phyloP scores from a whole-genome alignment of 2,113 vertebrate species.

The Platichthys stellatus region DNA sequence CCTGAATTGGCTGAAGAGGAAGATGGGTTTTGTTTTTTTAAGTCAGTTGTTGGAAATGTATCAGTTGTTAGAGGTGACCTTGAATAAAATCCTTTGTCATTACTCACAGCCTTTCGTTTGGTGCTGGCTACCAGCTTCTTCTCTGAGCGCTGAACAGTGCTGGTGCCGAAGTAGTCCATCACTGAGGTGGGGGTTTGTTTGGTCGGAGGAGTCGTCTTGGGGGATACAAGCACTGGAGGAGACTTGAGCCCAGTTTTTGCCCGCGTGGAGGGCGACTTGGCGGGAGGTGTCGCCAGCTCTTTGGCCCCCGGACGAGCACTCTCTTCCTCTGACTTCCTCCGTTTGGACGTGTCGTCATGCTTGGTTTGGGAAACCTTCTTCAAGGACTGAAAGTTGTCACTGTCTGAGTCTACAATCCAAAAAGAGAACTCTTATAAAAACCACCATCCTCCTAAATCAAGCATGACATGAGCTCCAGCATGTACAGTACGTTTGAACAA shows the following conservation, averaged over 20 bases:
- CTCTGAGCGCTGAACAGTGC: constrained; percentile 86
- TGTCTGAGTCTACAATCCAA: constrained; percentile 88
- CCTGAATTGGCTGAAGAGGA: constrained; percentile 80
- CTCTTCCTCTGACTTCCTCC: constrained; percentile 27
- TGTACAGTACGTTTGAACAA: neutral
- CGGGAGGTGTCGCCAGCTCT: constrained; percentile 50
- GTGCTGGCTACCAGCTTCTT: constrained; percentile 93
- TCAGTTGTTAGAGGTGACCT: neutral
- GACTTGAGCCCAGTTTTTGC: constrained; percentile 73
- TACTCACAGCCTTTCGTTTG: constrained; percentile 91
- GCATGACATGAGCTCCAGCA: neutral
- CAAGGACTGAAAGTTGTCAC: constrained; percentile 84
- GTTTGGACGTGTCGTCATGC: constrained; percentile 78
- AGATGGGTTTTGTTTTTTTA: constrained; percentile 2
- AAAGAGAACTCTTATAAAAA: neutral
- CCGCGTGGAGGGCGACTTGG: constrained; percentile 28
- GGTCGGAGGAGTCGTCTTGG: constrained; percentile 81
- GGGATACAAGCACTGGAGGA: constrained; percentile 65
- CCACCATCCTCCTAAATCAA: neutral
- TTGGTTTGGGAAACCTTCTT: constrained; percentile 82
- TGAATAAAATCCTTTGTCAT: neutral
- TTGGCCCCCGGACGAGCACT: constrained; percentile 22
- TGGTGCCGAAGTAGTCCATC: constrained; percentile 89
- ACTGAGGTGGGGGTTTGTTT: constrained; percentile 89
- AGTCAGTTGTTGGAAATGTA: neutral